phyloP scores from a whole-genome alignment of 2,888 invertebrate genomes.

The Blera fallax region DNA sequence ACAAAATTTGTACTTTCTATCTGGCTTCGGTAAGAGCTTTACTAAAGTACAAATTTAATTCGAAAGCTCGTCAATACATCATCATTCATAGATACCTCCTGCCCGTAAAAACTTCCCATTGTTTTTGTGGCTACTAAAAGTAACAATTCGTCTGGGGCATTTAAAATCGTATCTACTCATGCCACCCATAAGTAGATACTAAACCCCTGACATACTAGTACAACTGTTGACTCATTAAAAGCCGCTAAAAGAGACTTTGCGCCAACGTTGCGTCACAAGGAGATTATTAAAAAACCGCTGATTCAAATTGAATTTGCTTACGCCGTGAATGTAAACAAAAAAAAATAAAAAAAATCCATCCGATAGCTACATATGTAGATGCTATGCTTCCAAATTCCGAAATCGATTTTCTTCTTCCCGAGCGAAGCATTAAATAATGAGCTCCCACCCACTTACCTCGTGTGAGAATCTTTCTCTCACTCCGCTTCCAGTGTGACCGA shows the following conservation, averaged over 20 bases:
- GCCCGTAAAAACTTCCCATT: too few relatives aligned
- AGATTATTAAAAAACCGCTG: not conserved
- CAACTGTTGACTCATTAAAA: not conserved
- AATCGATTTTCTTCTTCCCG: not conserved
- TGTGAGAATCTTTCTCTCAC: slow-evolving; percentile 12
- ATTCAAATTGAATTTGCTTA: not conserved
- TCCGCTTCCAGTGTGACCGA: slow-evolving; percentile 22
- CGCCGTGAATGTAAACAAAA: slow-evolving; percentile 9
- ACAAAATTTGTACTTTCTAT: not conserved
- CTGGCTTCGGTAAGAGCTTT: not conserved
- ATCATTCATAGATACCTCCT: too few relatives aligned
- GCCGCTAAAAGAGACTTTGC: not conserved
- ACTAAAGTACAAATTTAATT: too few relatives aligned
- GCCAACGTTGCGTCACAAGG: not conserved
- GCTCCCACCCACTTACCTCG: slow-evolving; percentile 18
- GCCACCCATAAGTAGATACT: not conserved
- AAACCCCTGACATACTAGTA: not conserved
- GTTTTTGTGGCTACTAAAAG: too few relatives aligned
- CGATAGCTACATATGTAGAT: too few relatives aligned
- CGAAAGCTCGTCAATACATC: not conserved
- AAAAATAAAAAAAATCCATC: too few relatives aligned
- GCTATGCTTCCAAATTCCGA: not conserved
- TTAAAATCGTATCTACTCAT: not conserved
- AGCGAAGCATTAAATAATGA: too few relatives aligned
- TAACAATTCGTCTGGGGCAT: too few relatives aligned